Evolutionary conservation across 2,888 invertebrate genomes (phyloP), one percentile per base, ranked within the genome.

Genomic region (Agriopis marginaria): DNA sequence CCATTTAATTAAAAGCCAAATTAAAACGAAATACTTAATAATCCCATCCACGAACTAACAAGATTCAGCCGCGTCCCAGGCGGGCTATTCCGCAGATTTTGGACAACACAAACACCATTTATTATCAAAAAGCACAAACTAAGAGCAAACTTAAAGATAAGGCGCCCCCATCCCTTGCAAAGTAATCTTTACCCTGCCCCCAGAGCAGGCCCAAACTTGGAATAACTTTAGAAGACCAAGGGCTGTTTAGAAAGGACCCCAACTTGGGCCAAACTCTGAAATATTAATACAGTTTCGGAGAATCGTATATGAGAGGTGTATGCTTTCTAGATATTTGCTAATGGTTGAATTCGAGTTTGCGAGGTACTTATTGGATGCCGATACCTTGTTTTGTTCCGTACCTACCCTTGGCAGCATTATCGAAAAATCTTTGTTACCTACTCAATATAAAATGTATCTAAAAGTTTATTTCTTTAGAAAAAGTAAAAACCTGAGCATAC

Each of bases 221-320:
- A 93, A 94, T 91, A 94, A 94, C 94, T 93, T 93, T 87, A 79
- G 90, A 94, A 93, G 93, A 92, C 94, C 93, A 94, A 93, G 89
- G 94, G 94, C 93, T 94, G 94, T 94, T 94, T 94, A 89, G 92
- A 93, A 93, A 93, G 93, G 94, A 93, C 92, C 90, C 89, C 82
- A 89, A 90, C 83, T 91, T 89, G 83, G 80, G 80, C 81, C 86
- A 82, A 79, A 80, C 83, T 78, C 87, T 94, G 92, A 93, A 94
- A 94, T 94, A 94, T 94, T 94, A 93, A 94, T 93, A 92, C 91
- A 93, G 92, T 94, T 93, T 91, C 91, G 79, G 80, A 89, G 93
- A 92, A 92, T 93, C 88, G 83, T 93, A 90, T 92, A 93, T 91
- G 91, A 92, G 90, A 85, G 82, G 83, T 85, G 84, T 66, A 53